Evolutionary conservation across 2,113 vertebrate species (phyloP).

Genomic region (Psephotus haematonotus): DNA sequence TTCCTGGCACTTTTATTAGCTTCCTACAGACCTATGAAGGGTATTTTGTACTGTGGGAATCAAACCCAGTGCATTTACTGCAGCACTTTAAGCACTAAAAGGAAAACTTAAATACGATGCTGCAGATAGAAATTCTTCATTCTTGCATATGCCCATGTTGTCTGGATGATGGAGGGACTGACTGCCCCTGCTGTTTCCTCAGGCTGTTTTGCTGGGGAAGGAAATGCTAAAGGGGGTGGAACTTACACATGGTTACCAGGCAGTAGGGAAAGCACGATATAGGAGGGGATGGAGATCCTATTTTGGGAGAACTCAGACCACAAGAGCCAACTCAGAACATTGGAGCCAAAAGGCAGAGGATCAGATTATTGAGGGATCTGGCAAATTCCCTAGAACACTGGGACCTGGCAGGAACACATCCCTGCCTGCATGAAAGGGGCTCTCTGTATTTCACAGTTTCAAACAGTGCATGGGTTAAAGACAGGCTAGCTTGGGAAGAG

Average conservation of each 20-base stretch:
- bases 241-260: neutral
- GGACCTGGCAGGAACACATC: slow-evolving; percentile 33
- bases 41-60: neutral
- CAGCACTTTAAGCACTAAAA: neutral
- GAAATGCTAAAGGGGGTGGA: neutral
- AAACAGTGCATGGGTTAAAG: neutral
- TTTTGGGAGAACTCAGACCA: neutral
- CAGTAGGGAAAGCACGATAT: neutral
- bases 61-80: neutral
- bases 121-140: neutral
- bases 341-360: slow-evolving; percentile 31
- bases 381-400: slow-evolving; percentile 53
- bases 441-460: slow-evolving; percentile 20
- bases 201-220: neutral
- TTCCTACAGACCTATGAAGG: neutral
- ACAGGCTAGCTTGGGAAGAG: neutral
- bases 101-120: neutral
- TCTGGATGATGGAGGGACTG: neutral
- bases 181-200: neutral
- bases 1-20: neutral
- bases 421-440: slow-evolving; percentile 2
- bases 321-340: neutral
- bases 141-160: neutral
- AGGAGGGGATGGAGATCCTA: neutral
- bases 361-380: slow-evolving; percentile 36